Percentiles rank a stretch among this genome's conserved stretches.
These are phyloP conservation scores for Stenodema calcarata DNA, from an alignment of 2,888 invertebrate genomes.

Conservation along the genomic window DNA sequence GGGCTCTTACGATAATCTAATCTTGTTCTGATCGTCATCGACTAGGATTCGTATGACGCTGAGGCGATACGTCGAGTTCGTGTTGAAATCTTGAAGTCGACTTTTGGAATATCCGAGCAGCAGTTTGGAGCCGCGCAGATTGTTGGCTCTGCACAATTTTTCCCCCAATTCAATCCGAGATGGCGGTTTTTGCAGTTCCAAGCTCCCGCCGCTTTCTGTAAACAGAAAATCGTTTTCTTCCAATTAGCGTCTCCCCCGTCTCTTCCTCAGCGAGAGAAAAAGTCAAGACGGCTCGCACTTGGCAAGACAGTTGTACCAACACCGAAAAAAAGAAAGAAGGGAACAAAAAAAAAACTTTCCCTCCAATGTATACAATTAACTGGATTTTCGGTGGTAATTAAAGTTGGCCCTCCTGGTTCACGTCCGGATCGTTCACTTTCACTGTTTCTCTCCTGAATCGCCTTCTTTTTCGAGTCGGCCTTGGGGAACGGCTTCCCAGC, in stretches of 20 bases:
- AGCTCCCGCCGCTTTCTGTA: neutral
- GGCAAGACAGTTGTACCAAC: neutral
- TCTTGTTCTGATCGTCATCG: too few relatives aligned
- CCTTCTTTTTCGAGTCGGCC: neutral
- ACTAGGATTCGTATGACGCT: too few relatives aligned
- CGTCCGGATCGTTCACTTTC: neutral
- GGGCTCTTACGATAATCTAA: too few relatives aligned
- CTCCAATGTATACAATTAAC: neutral
- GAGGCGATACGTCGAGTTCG: too few relatives aligned
- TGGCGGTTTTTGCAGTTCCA: neutral
- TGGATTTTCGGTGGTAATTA: constrained; percentile 23
- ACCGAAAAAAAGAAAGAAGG: neutral
- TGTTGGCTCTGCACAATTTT: neutral
- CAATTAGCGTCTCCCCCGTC: neutral
- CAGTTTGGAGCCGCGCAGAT: too few relatives aligned
- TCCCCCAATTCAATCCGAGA: neutral
- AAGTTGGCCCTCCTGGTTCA: constrained; percentile 6
- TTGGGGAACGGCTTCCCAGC: neutral
- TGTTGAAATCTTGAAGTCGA: too few relatives aligned
- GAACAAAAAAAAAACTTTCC: neutral
- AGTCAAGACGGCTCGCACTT: neutral
- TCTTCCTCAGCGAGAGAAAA: too few relatives aligned
- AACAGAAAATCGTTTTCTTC: neutral
- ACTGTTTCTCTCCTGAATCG: neutral
- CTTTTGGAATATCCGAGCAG: too few relatives aligned